Percentiles rank a stretch among this genome's conserved stretches.
Evolutionary conservation across 2,797 vertebrate genomes (phyloP).

Genomic region (Myotis pilosus): DNA sequence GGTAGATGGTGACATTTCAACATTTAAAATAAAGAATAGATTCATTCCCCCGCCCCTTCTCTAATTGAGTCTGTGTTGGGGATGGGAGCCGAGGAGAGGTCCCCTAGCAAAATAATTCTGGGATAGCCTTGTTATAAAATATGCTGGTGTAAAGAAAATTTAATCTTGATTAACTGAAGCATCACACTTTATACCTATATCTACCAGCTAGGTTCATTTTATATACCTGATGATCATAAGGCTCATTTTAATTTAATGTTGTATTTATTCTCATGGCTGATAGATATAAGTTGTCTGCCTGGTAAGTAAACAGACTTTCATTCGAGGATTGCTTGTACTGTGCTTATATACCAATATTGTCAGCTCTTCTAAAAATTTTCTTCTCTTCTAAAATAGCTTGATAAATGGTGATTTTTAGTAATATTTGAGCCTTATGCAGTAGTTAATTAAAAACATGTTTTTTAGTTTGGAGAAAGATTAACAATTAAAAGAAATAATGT

Average conservation of each 20-base stretch:
- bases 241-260: conserved; percentile 32
- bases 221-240: background rate
- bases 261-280: background rate
- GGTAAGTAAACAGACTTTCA: conserved; percentile 34
- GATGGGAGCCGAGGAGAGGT: fast-evolving
- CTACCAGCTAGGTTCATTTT: background rate
- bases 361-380: background rate
- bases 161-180: conserved; percentile 31
- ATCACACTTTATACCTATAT: background rate
- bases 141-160: conserved; percentile 49
- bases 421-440: background rate
- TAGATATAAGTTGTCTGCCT: conserved; percentile 36
- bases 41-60: background rate
- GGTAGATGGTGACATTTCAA: conserved; percentile 64
- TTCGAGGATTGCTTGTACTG: background rate
- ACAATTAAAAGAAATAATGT: conserved; percentile 45
- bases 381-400: conserved; percentile 1
- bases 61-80: background rate
- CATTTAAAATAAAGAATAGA: conserved; percentile 61
- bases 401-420: conserved; percentile 18
- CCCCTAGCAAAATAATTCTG: conserved; percentile 57
- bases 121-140: conserved; percentile 50
- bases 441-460: background rate
- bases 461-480: conserved; percentile 15
- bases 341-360: background rate